Conservation (phyloP, 2,797 vertebrate species). For the Gallinago nigripennis region DNA sequence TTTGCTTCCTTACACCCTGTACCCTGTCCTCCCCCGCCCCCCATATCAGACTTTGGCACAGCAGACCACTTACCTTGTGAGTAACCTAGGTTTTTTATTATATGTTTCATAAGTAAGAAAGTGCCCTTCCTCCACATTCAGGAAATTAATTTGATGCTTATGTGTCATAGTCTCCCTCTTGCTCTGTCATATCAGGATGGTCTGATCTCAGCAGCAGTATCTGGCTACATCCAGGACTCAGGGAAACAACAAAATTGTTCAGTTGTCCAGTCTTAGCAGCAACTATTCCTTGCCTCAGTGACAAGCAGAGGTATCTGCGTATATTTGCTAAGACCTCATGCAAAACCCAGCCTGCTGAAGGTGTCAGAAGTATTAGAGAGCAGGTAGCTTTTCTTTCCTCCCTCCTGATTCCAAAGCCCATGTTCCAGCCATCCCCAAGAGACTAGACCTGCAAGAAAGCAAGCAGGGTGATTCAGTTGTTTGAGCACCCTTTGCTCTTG, state of each 20-base stretch:
- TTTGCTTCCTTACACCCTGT: not conserved
- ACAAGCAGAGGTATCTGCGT: not conserved
- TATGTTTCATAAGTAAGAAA: not conserved
- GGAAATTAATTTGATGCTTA: not conserved
- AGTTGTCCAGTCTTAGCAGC: not conserved
- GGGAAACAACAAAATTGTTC: not conserved
- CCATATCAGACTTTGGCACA: not conserved
- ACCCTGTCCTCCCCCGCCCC: too few relatives aligned
- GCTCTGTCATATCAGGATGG: not conserved
- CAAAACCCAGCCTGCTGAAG: not conserved
- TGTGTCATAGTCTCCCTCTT: not conserved
- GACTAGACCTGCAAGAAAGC: not conserved
- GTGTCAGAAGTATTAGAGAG: not conserved
- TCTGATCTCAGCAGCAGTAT: not conserved
- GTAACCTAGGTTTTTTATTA: not conserved
- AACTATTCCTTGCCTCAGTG: not conserved
- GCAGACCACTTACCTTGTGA: not conserved
- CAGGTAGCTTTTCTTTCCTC: not conserved
- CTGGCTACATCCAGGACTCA: not conserved
- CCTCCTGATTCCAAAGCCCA: not conserved
- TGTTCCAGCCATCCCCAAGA: not conserved
- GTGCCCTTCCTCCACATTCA: not conserved
- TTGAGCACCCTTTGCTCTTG: not conserved
- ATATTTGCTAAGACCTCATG: not conserved
- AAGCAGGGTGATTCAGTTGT: not conserved